Percentiles rank a stretch among this genome's conserved stretches.
phyloP scores from a whole-genome alignment of 2,888 invertebrate species.

The Subacronicta megacephala region DNA sequence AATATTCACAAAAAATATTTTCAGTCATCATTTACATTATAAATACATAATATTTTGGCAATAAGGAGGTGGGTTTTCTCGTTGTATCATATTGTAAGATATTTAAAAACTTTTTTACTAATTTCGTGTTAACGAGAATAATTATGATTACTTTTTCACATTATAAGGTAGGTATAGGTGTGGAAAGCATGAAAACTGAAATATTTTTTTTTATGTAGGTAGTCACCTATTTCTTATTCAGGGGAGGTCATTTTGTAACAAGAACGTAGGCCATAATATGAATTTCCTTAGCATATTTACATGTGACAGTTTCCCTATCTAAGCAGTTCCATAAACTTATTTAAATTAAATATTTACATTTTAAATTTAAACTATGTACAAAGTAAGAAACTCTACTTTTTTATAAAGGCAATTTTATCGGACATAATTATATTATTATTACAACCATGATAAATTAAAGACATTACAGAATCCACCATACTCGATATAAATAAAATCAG shows the following conservation, averaged over 20 bases:
- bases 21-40: constrained; percentile 62
- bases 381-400: background rate
- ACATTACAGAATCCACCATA: background rate
- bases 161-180: background rate
- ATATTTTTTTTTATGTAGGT: too few species aligned
- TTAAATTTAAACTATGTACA: background rate
- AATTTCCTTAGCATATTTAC: constrained; percentile 1
- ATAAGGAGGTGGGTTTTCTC: constrained; percentile 58
- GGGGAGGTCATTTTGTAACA: background rate
- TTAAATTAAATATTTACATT: background rate
- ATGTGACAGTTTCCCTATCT: background rate
- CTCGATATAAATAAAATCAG: constrained; percentile 1
- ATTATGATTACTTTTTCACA: too few species aligned
- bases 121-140: background rate
- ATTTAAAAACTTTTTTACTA: background rate
- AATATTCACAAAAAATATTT: constrained; percentile 57
- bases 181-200: background rate
- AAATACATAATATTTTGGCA: constrained; percentile 65
- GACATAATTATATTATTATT: background rate
- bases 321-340: background rate
- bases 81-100: too few species aligned
- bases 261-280: background rate
- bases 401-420: background rate
- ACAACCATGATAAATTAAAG: background rate
- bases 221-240: too few species aligned